These are phyloP conservation scores for Kuschelorhynchus macadamiae DNA, from an alignment of 2,888 invertebrate species.

Conservation along the genomic window DNA sequence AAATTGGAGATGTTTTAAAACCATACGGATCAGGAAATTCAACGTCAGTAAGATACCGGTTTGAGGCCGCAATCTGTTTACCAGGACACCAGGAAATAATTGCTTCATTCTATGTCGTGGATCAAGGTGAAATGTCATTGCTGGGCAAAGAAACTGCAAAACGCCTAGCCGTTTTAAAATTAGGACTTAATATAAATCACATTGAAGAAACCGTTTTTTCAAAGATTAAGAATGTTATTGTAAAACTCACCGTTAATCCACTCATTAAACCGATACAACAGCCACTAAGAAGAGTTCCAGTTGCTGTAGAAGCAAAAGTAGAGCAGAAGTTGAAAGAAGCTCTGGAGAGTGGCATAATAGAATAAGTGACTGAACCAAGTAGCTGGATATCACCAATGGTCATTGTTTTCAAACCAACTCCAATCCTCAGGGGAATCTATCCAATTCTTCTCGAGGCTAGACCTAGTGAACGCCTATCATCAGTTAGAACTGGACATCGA, in stretches of 20 bases:
- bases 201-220: conserved; percentile 39
- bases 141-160: conserved; percentile 3
- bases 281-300: conserved; percentile 27
- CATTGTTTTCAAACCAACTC: conserved; percentile 54
- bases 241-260: conserved; percentile 46
- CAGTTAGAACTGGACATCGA: no score
- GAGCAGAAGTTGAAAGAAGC: conserved; percentile 52
- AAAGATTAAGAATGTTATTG: conserved; percentile 49
- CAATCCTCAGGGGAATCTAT: no score
- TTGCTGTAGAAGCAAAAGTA: conserved; percentile 49
- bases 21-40: not conserved
- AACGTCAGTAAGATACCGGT: not conserved
- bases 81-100: not conserved
- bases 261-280: conserved; percentile 7
- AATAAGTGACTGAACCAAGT: conserved; percentile 59
- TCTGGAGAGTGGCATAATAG: conserved; percentile 51
- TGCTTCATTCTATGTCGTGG: conserved; percentile 9
- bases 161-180: not conserved
- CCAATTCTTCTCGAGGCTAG: no score
- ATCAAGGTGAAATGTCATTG: not conserved
- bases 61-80: not conserved
- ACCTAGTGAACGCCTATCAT: no score
- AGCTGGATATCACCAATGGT: conserved; percentile 59
- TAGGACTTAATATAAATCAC: conserved; percentile 5
- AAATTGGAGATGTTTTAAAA: not conserved